phyloP scores from a whole-genome alignment of 2,797 vertebrate species.

The Mormyrus proboscirostris region DNA sequence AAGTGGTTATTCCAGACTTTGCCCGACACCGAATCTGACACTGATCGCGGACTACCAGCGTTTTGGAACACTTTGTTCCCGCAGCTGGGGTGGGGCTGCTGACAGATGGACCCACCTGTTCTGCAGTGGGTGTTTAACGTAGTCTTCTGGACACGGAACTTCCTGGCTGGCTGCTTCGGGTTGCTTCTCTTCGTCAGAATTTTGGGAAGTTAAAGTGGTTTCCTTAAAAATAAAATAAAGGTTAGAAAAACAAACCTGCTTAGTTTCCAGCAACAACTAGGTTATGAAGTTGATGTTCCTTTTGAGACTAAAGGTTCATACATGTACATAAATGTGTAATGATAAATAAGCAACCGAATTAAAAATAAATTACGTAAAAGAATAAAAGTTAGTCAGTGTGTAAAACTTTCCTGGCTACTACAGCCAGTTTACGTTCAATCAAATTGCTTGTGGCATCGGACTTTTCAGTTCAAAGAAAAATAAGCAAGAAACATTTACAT shows the following conservation, averaged over 20 bases:
- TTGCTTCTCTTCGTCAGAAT: conserved; percentile 75
- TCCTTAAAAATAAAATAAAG: conserved; percentile 54
- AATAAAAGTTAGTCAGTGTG: background rate
- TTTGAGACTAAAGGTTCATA: background rate
- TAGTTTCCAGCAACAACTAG: background rate
- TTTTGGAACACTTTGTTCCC: background rate
- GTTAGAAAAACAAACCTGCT: background rate
- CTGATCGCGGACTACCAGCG: background rate
- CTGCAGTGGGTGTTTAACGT: conserved; percentile 93
- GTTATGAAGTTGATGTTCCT: background rate
- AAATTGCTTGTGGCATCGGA: background rate
- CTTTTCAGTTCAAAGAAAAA: background rate
- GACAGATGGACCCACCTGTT: conserved; percentile 68
- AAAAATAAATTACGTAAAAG: background rate
- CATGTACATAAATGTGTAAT: background rate
- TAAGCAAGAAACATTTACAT: background rate
- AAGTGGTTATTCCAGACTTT: background rate
- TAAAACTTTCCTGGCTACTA: background rate
- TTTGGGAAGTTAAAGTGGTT: conserved; percentile 69
- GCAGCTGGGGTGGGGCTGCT: background rate
- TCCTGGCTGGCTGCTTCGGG: conserved; percentile 63
- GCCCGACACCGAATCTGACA: background rate
- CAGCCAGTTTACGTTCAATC: background rate
- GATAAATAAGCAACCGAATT: background rate
- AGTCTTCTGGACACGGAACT: conserved; percentile 75